Base-by-base conservation (phyloP, 2,797 vertebrate genomes). In the Malurus splendens region DNA sequence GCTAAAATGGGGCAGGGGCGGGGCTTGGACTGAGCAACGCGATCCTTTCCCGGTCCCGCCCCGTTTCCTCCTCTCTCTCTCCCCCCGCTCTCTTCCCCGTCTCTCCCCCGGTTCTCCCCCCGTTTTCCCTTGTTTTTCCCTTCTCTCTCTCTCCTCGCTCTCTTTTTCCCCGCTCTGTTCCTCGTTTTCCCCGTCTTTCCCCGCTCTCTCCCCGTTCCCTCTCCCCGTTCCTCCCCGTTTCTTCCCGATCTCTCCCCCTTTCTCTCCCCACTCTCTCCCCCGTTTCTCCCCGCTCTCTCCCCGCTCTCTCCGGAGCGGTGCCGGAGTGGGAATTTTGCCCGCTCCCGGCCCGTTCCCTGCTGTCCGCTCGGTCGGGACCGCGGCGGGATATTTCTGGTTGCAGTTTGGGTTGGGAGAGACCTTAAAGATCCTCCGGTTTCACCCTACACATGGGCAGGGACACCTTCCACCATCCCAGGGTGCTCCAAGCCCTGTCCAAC, bases 391-490 rank as follows among this genome's bases (percentile, higher is more conserved):
- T 22, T 32, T 14, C 50, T 7, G 60, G 7, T 7, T 50, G 5
- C 28, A 2, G 1, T 9, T 32, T 5, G 74, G 24, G 15, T 7
- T 30, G 25, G 20, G 10, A 19, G 10, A n/a, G n/a, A 30, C n/a
- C 6, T 18, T 7, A 7, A 7, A 7, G 2, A 1, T 17, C 62
- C 0, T 3, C 30, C 13, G 14, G 19, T 28, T 17, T 12, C 44
- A 16, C 9, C 30, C 42, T 7, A 0, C 1, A 0, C 23, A 1
- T 6, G 25, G 27, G 8, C 73, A 25, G 32, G 22, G 50, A 10
- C 32, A 2, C 41, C 3, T 47, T 4, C 14, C 22, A 1, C 17
- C 3, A 0, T 2, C 32, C 22, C 41, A 0, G 39, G 13, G 1
- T 10, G 44, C 36, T 39, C 55, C 54, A 33, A 17, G 10, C 18